phyloP scores from a whole-genome alignment of 2,888 invertebrate species.

The Tinea semifulvella region DNA sequence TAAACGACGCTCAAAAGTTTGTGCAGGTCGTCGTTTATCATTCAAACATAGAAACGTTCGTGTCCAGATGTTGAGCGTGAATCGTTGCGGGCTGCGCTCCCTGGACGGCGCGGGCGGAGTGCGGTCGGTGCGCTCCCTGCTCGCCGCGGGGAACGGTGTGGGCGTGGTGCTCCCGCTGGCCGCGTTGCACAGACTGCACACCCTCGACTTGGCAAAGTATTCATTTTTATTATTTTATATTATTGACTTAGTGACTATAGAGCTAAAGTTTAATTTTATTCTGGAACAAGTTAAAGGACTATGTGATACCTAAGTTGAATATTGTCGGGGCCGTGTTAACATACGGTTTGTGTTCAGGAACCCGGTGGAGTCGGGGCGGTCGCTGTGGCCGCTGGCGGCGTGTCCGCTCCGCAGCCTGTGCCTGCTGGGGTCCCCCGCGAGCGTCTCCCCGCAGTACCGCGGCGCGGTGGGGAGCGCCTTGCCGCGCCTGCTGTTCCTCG shows the following conservation, averaged over 20 bases:
- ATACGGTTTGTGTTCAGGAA: too few relatives aligned
- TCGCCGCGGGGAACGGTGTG: slow-evolving; percentile 71
- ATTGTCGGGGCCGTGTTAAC: too few relatives aligned
- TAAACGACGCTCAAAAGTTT: neutral
- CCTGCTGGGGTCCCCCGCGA: slow-evolving; percentile 36
- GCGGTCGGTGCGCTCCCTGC: slow-evolving; percentile 66
- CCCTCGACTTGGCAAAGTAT: slow-evolving; percentile 58
- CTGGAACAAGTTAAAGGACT: too few relatives aligned
- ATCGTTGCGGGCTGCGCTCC: slow-evolving; percentile 70
- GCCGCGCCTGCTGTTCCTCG: slow-evolving; percentile 43
- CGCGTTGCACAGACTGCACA: slow-evolving; percentile 63
- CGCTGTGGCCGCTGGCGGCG: slow-evolving; percentile 52
- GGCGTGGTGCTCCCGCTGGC: slow-evolving; percentile 69
- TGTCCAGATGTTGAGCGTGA: slow-evolving; percentile 56
- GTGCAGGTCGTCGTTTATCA: neutral
- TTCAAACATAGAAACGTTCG: too few relatives aligned
- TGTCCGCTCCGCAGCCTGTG: slow-evolving; percentile 44
- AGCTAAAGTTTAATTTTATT: too few relatives aligned
- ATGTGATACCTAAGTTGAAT: too few relatives aligned
- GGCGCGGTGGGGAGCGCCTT: slow-evolving; percentile 35
- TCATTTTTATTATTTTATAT: neutral
- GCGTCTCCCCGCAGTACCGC: slow-evolving; percentile 36
- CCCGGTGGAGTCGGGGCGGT: slow-evolving; percentile 42
- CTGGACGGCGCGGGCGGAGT: slow-evolving; percentile 75
- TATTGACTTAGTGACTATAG: too few relatives aligned